These are phyloP conservation scores for Microhierax caerulescens DNA, from an alignment of 2,797 vertebrate species.

Conservation along the genomic window DNA sequence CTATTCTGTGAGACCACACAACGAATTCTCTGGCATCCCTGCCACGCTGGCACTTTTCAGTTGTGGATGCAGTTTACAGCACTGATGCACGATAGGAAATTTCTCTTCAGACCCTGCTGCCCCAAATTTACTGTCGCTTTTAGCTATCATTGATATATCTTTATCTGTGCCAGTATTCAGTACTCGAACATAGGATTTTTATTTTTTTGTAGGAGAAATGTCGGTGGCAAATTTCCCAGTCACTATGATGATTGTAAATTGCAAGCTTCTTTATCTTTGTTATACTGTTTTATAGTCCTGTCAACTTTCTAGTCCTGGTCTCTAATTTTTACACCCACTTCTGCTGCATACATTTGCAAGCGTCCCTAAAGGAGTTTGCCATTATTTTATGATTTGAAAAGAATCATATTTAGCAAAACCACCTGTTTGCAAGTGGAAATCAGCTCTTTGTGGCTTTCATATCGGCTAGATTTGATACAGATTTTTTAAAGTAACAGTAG, in stretches of 20 bases:
- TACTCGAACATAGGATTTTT: not conserved
- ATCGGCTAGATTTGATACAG: not conserved
- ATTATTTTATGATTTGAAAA: not conserved
- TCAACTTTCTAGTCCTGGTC: not conserved
- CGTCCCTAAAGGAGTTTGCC: not conserved
- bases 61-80: not conserved
- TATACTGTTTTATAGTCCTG: not conserved
- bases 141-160: not conserved
- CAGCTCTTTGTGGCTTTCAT: not conserved
- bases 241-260: not conserved
- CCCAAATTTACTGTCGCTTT: not conserved
- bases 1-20: not conserved
- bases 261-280: not conserved
- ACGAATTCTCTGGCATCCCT: not conserved
- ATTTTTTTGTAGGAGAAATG: not conserved
- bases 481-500: not conserved
- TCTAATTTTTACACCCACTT: not conserved
- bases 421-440: not conserved
- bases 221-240: not conserved
- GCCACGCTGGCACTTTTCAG: not conserved
- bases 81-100: not conserved
- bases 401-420: not conserved
- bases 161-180: not conserved
- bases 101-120: not conserved
- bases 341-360: not conserved